phyloP scores from a whole-genome alignment of 2,888 invertebrate genomes.

The Euplagia quadripunctaria region DNA sequence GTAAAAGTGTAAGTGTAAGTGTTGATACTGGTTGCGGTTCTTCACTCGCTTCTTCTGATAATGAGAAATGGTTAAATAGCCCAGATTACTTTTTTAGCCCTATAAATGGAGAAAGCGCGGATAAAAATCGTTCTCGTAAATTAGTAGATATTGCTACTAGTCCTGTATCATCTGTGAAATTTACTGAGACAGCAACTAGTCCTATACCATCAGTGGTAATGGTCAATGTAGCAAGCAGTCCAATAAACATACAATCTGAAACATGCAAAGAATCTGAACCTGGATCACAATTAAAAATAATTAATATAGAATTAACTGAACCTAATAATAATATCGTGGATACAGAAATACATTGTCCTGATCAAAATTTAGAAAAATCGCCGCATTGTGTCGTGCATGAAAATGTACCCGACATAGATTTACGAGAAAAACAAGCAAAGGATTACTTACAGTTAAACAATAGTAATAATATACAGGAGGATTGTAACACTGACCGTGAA shows the following conservation, averaged over 20 bases:
- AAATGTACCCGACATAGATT: neutral
- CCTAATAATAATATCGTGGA: constrained; percentile 3
- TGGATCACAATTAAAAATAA: constrained; percentile 1
- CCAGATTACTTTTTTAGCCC: constrained; percentile 70
- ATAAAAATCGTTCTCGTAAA: constrained; percentile 46
- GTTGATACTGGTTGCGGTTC: constrained; percentile 80
- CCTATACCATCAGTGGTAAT: constrained; percentile 11
- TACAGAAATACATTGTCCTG: neutral
- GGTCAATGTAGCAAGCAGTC: constrained; percentile 13
- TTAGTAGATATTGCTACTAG: constrained; percentile 50
- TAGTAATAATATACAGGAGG: constrained; percentile 56
- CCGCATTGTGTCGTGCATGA: constrained; percentile 14
- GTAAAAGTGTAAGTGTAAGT: constrained; percentile 62
- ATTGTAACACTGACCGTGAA: constrained; percentile 63
- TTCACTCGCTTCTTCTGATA: constrained; percentile 74
- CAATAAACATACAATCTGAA: constrained; percentile 8
- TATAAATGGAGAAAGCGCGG: constrained; percentile 45
- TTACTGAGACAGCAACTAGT: constrained; percentile 41
- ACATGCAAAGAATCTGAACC: neutral
- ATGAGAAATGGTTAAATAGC: constrained; percentile 71
- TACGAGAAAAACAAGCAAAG: constrained; percentile 43
- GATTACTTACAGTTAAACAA: constrained; percentile 66
- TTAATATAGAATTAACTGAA: constrained; percentile 13
- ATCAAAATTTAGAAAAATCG: constrained; percentile 2
- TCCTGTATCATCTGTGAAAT: constrained; percentile 44